Base-by-base conservation (phyloP, 2,113 vertebrate species). In the Circaetus gallicus region DNA sequence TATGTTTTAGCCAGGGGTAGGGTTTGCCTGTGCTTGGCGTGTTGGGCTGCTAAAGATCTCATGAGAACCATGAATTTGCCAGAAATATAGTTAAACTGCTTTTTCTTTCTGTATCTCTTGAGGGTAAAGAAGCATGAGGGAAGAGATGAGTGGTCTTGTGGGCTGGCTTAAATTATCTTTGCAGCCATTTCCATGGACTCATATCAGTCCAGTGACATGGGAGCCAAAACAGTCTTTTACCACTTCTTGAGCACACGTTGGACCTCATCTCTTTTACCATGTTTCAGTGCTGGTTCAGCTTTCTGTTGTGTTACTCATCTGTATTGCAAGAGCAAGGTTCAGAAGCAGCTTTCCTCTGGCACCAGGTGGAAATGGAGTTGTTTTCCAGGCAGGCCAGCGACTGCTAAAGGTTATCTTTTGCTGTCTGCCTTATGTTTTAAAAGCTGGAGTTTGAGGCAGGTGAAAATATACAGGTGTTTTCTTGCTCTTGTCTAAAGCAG, bases 181-280 rank as follows among this genome's bases (percentile, higher is more conserved):
- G 26, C 52, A 95, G 42, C 16, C 2, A 1, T 47, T 77, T 77
- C 32, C 10, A 18, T 7, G 10, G 55, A 28, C 7, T 53, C 10
- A 0, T 34, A 31, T 34, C 31, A 50, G 38, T 29, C 29, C 29
- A 32, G 22, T 40, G 63, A 58, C 29, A 13, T 0, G 55, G 31
- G 49, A 65, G 9, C 9, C 65, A 53, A 69, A 90, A 32, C 6
- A 40, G 11, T 40, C 32, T 40, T 73, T 47, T 55, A 24, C 21
- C 16, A 9, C 3, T 55, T 61, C 61, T 18, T 47, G 21, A 67
- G 28, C 42, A 72, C 42, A 19, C 0, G 0, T 13, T 79, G 77
- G 28, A 67, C 43, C 28, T 67, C 0, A 1, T 22, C 26, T 4
- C 34, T 84, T 47, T 34, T 32, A 8, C 9, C 34, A 22, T 11